These are phyloP conservation scores for Dichetophora obliterata DNA, from an alignment of 2,888 invertebrate genomes.

Conservation along the genomic window DNA sequence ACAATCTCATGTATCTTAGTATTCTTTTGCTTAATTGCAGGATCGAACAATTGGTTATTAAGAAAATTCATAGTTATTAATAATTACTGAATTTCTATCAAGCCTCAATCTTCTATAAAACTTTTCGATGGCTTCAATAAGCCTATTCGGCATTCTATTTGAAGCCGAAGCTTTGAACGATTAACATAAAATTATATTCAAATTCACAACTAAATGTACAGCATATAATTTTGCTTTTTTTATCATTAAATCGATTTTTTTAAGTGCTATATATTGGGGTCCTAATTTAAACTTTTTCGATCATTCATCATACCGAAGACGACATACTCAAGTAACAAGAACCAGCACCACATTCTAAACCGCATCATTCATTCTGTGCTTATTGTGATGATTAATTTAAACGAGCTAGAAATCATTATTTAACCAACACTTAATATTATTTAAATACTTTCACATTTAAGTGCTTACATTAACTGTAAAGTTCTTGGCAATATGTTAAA, in stretches of 20 bases:
- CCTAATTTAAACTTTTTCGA: not conserved
- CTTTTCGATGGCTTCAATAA: too few species aligned
- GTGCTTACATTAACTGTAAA: not conserved
- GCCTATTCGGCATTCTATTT: too few species aligned
- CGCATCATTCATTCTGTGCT: constrained; percentile 20
- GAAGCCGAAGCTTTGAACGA: too few species aligned
- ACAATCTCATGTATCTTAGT: too few species aligned
- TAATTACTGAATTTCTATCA: too few species aligned
- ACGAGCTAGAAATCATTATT: constrained; percentile 12
- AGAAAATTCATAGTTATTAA: too few species aligned
- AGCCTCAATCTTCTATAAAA: too few species aligned
- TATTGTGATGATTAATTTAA: not conserved
- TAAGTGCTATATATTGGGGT: not conserved
- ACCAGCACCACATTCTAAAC: constrained; percentile 30
- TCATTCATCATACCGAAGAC: constrained; percentile 16
- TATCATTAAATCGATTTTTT: not conserved
- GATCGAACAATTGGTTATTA: too few species aligned
- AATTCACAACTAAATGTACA: too few species aligned
- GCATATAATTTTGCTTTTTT: not conserved
- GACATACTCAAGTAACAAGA: constrained; percentile 10
- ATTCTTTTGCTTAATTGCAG: too few species aligned
- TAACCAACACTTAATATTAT: constrained; percentile 29
- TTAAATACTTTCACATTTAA: not conserved
- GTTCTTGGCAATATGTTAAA: constrained; percentile 4
- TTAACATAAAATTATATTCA: too few species aligned